These are phyloP conservation scores for Artibeus jamaicensis DNA, from an alignment of 2,797 vertebrate genomes.

Conservation along the genomic window DNA sequence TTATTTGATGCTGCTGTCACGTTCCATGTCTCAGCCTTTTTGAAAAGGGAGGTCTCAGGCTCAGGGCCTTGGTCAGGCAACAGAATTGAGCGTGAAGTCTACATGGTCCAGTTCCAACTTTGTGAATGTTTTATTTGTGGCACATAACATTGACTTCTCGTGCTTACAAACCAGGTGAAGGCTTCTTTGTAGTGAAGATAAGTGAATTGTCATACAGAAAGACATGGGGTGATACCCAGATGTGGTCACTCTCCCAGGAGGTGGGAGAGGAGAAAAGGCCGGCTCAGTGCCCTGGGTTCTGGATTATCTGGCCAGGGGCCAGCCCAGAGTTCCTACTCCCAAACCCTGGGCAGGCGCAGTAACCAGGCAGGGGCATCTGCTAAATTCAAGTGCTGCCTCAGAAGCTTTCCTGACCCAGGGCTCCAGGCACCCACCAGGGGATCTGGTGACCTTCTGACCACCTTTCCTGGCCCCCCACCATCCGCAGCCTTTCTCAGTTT, in stretches of 20 bases:
- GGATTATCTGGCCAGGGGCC: no score
- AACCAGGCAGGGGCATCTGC: neutral
- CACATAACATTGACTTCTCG: neutral
- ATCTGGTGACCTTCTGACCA: neutral
- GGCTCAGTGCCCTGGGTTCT: accelerated
- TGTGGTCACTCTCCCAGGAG: neutral
- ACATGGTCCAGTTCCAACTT: neutral
- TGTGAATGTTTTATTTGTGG: neutral
- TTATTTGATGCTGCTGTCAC: neutral
- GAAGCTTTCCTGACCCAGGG: neutral
- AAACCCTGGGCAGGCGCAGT: accelerated
- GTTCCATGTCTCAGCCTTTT: neutral
- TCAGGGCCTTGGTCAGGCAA: neutral
- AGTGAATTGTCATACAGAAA: neutral
- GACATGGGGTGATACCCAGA: neutral
- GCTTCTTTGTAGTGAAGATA: neutral
- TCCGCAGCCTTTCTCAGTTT: neutral
- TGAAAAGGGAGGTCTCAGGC: neutral
- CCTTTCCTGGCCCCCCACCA: neutral
- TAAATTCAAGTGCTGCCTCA: neutral
- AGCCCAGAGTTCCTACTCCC: neutral
- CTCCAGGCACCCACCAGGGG: neutral
- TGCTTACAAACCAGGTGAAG: neutral
- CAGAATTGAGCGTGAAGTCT: neutral
- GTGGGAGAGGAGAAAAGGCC: neutral